phyloP scores from a whole-genome alignment of 2,113 vertebrate genomes.

The Phrynosoma platyrhinos region DNA sequence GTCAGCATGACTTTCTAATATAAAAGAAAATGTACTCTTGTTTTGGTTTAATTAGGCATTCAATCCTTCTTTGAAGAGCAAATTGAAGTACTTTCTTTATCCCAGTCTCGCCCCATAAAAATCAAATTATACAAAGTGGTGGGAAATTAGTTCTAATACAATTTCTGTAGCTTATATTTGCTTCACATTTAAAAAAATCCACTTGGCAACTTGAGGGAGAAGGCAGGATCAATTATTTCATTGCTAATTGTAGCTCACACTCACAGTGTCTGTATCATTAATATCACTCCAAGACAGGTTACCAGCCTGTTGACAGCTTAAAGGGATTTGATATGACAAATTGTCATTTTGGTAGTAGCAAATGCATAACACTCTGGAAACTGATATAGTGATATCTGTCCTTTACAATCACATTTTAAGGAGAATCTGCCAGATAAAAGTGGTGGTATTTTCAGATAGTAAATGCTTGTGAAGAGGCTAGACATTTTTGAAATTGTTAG shows the following conservation, averaged over 20 bases:
- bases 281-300: slow-evolving; percentile 59
- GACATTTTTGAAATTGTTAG: slow-evolving; percentile 30
- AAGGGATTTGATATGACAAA: slow-evolving; percentile 60
- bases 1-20: slow-evolving; percentile 62
- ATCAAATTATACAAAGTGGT: slow-evolving; percentile 57
- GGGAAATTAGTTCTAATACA: slow-evolving; percentile 58
- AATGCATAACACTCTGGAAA: slow-evolving; percentile 24
- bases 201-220: slow-evolving; percentile 44
- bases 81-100: slow-evolving; percentile 55
- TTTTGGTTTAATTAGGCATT: slow-evolving; percentile 70
- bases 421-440: slow-evolving; percentile 17
- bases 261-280: slow-evolving; percentile 61
- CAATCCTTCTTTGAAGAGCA: slow-evolving; percentile 66
- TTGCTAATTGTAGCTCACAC: slow-evolving; percentile 61
- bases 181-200: slow-evolving; percentile 30
- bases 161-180: slow-evolving; percentile 56
- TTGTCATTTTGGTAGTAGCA: slow-evolving; percentile 46
- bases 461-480: neutral
- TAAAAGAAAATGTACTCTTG: slow-evolving; percentile 67
- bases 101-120: slow-evolving; percentile 59
- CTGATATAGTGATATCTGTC: slow-evolving; percentile 29
- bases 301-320: slow-evolving; percentile 61
- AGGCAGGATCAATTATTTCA: slow-evolving; percentile 64
- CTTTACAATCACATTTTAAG: slow-evolving; percentile 30
- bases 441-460: slow-evolving; percentile 29